Base-by-base conservation (phyloP, 37 sponge, comb jelly and placozoan genomes). In the Lycopodina hypogea region DNA sequence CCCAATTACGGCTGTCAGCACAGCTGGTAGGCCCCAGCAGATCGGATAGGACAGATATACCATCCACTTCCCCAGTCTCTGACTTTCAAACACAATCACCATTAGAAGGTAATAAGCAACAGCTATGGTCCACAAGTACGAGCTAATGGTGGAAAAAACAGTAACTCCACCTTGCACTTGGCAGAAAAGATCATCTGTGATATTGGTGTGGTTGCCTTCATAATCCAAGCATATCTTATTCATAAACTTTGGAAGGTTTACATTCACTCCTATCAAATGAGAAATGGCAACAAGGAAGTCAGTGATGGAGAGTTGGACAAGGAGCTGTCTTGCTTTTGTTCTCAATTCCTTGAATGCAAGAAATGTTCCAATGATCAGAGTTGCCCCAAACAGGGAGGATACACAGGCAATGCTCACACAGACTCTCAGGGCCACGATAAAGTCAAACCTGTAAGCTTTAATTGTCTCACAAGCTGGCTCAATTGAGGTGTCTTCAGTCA, bases 271-370 rank as follows among this genome's bases (percentile, higher is more conserved):
- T 19, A 83, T 45, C 23, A 90, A 50, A 26, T 83, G 75, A 14
- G 91, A 71, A 2, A n/a, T 22, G 21, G 91, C 87, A 9, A 86
- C 65, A 0, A 83, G 8, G 18, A 90, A 56, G 83, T 90, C 91
- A 15, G 87, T 83, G 22, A 83, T 42, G 36, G 91, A 90, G 42
- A 90, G 87, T 42, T 90, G 63, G 28, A 90, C 83, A 11, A 90
- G 74, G 30, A 85, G 34, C 53, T 77, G 76, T 34, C 91, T 60
- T 14, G 83, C 80, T 1, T 22, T 51, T 15, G 87, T 90, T 15
- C 91, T 73, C 24, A 90, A 35, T 17, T 83, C 69, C 12, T 55
- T 55, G 58, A 90, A 90, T 30, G 78, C 83, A 11, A 83, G 18
- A 48, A 70, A 90, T 42, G 91, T 83, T 30, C 78, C 21, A 12